These are phyloP conservation scores for Nemapogon koenigi DNA, from an alignment of 2,888 invertebrate genomes.

Conservation along the genomic window DNA sequence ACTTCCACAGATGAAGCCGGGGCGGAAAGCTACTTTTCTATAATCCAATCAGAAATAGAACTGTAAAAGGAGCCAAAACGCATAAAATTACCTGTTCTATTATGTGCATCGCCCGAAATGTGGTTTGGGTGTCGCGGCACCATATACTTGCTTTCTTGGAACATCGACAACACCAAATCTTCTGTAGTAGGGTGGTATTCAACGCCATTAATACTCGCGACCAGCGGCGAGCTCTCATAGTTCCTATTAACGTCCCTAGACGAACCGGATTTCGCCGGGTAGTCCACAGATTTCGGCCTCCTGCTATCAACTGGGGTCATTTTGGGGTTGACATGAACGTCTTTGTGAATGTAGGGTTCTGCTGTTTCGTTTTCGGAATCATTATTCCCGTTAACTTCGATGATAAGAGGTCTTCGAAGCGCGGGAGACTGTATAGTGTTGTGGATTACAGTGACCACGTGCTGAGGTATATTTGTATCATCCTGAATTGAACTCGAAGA, in stretches of 20 bases:
- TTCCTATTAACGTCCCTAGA: constrained; percentile 34
- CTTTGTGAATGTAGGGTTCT: constrained; percentile 56
- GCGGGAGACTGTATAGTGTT: constrained; percentile 39
- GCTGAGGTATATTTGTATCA: constrained; percentile 22
- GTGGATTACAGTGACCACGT: constrained; percentile 32
- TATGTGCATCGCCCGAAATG: constrained; percentile 46
- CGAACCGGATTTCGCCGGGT: constrained; percentile 25
- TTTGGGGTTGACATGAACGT: constrained; percentile 60
- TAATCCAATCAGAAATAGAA: no score
- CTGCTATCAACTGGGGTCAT: constrained; percentile 55
- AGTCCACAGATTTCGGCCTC: constrained; percentile 49
- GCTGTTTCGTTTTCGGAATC: constrained; percentile 36
- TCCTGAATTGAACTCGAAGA: constrained; percentile 43
- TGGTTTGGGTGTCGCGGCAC: constrained; percentile 44
- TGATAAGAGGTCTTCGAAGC: constrained; percentile 43
- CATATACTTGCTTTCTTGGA: constrained; percentile 52
- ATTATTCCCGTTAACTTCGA: constrained; percentile 44
- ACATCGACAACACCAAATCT: constrained; percentile 54
- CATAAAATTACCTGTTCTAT: constrained; percentile 34
- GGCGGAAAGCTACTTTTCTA: no score
- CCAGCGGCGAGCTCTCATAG: constrained; percentile 50
- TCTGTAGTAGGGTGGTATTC: constrained; percentile 55
- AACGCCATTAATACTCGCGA: constrained; percentile 51
- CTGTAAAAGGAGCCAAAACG: no score
- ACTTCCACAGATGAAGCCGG: no score